Percentiles rank a stretch among this genome's conserved stretches.
These are phyloP conservation scores for Notamacropus eugenii DNA, from an alignment of 2,797 vertebrate genomes.

Conservation along the genomic window DNA sequence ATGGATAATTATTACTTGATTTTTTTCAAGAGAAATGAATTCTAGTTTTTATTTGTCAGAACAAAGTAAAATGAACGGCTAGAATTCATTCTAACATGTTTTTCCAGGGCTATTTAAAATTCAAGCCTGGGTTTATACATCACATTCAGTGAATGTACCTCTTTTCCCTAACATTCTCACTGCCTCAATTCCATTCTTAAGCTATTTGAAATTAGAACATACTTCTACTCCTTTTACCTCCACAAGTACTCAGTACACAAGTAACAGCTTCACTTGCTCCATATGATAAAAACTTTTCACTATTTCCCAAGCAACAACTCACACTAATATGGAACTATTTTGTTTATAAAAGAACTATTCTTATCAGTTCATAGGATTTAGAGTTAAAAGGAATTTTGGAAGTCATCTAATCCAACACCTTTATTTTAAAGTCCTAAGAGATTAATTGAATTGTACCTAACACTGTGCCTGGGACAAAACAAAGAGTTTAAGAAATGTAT, in stretches of 20 bases:
- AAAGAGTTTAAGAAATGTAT: neutral
- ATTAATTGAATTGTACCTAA: neutral
- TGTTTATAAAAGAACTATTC: neutral
- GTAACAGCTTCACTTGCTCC: neutral
- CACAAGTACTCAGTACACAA: neutral
- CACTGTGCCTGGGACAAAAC: neutral
- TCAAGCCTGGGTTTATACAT: neutral
- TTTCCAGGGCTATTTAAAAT: neutral
- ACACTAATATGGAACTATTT: neutral
- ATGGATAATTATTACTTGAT: neutral
- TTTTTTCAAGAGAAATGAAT: neutral
- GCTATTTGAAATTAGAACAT: neutral
- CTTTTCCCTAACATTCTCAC: neutral
- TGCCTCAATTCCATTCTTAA: neutral
- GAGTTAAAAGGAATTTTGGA: neutral
- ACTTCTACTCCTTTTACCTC: neutral
- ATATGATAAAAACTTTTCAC: neutral
- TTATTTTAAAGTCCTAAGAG: neutral
- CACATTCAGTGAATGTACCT: neutral
- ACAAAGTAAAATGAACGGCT: neutral
- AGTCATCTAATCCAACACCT: neutral
- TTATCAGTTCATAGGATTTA: neutral
- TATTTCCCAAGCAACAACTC: neutral
- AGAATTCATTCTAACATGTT: neutral
- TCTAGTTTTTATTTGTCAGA: neutral